Conservation (phyloP, 2,797 vertebrate genomes). For the Orestias chungarensis region DNA sequence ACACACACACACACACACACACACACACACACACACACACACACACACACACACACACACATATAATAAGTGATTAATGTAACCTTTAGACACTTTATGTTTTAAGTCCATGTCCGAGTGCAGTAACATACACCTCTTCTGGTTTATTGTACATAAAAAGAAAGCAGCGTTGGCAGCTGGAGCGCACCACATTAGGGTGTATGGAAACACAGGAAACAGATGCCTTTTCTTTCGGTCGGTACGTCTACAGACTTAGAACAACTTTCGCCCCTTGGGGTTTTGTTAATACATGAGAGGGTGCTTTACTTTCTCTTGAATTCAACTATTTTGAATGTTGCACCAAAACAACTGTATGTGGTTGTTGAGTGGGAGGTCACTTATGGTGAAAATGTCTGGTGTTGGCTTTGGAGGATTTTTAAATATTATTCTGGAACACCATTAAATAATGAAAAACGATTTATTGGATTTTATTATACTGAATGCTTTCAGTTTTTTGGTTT, state of each 20-base stretch:
- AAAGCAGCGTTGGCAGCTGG: conserved; percentile 68
- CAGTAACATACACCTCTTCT: conserved; percentile 38
- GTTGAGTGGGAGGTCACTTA: background rate
- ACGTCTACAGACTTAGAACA: conserved; percentile 78
- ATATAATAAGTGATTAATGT: too few relatives aligned
- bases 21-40: too few relatives aligned
- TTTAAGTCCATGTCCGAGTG: conserved; percentile 24
- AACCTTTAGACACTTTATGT: background rate
- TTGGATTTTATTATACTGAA: background rate
- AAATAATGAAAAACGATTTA: background rate
- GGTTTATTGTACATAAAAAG: conserved; percentile 55
- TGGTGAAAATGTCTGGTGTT: conserved; percentile 6
- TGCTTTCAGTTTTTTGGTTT: background rate
- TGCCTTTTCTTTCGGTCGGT: conserved; percentile 80
- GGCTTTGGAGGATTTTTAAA: background rate
- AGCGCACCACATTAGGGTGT: conserved; percentile 63
- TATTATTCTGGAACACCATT: background rate
- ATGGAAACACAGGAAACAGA: conserved; percentile 86
- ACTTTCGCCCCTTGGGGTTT: conserved; percentile 80
- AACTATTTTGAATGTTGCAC: conserved; percentile 71
- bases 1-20: too few relatives aligned
- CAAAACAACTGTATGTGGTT: conserved; percentile 44
- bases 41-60: too few relatives aligned
- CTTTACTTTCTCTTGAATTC: conserved; percentile 71
- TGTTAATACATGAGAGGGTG: conserved; percentile 56